Percentiles rank a stretch among this genome's conserved stretches.
These are phyloP conservation scores for Chouioia cunea DNA, from an alignment of 2,888 invertebrate species.

Conservation along the genomic window DNA sequence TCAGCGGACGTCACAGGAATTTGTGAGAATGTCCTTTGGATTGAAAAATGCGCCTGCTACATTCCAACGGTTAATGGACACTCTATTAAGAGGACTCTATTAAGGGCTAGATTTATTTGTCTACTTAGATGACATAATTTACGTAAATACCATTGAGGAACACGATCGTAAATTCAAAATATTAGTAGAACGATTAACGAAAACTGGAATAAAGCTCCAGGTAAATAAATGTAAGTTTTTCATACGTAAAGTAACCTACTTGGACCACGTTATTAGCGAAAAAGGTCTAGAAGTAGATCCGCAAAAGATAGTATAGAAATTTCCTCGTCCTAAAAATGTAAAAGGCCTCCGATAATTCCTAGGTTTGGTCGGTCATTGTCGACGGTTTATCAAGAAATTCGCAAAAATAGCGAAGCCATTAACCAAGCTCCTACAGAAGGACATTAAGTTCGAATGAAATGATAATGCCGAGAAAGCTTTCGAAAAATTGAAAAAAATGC, in stretches of 20 bases:
- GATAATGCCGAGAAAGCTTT: background rate
- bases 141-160: background rate
- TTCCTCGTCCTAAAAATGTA: background rate
- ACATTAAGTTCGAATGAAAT: slow-evolving; percentile 13
- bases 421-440: slow-evolving; percentile 17
- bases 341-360: background rate
- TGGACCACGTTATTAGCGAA: slow-evolving; percentile 11
- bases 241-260: background rate
- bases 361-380: background rate
- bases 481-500: background rate
- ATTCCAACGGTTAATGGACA: slow-evolving; percentile 46
- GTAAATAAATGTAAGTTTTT: slow-evolving; percentile 15
- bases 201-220: background rate
- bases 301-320: background rate
- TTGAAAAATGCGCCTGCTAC: slow-evolving; percentile 53
- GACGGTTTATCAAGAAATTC: slow-evolving; percentile 19
- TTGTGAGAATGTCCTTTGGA: slow-evolving; percentile 46
- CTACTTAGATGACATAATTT: slow-evolving; percentile 16
- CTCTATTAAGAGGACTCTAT: background rate
- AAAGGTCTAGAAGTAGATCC: background rate
- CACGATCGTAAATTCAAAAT: background rate
- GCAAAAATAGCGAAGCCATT: slow-evolving; percentile 43
- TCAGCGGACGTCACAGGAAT: too few species aligned
- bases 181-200: background rate
- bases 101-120: slow-evolving; percentile 7